Evolutionary conservation across 2,888 invertebrate genomes (phyloP), one percentile per base, ranked within the genome.

Genomic region (Cephus pygmeus): DNA sequence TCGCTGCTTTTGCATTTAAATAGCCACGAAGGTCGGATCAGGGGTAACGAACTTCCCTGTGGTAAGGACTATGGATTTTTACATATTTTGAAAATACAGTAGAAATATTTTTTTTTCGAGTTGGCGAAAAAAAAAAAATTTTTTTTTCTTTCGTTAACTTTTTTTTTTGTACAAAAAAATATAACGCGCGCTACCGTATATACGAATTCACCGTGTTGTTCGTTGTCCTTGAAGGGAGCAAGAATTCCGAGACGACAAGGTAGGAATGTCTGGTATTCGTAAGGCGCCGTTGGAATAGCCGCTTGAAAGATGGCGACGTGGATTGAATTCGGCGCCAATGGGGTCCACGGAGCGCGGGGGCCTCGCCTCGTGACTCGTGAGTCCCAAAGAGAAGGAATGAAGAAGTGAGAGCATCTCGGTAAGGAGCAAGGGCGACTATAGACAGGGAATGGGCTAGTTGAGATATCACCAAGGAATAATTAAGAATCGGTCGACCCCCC

Each of bases 381-480:
- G 71, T 71, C 71, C 31, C 31, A 30, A 11, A 30, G 31, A 31
- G 31, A 31, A 71, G 30, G 30, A 34, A 71, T 0, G 71, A 31
- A 31, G 71, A 34, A 34, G 34, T 1, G 56, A 56, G 56, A 56
- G 56, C 2, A 56, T 56, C 23, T 23, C 56, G 23, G 23, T 56
- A 23, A 56, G 56, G 23, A 23, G 56, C 56, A 56, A 56, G 56
- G 56, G 2, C 56, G 56, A 56, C 56, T 56, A 56, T 56, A 2
- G 23, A 56, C 68, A 35, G 30, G 74, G 74, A 34, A 34, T 11
- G n/a, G 75, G 81, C 69, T 78, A 77, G 79, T 81, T 79, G 81
- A 77, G 80, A 83, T 80, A 80, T 81, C 77, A 77, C 77, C 77
- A 73, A 40, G 73, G 79, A 77, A 79, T 80, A 69, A 75, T 74